Percentiles rank a stretch among this genome's conserved stretches.
Conservation (phyloP, 2,888 invertebrate genomes). For the Crepidodera aurea region DNA sequence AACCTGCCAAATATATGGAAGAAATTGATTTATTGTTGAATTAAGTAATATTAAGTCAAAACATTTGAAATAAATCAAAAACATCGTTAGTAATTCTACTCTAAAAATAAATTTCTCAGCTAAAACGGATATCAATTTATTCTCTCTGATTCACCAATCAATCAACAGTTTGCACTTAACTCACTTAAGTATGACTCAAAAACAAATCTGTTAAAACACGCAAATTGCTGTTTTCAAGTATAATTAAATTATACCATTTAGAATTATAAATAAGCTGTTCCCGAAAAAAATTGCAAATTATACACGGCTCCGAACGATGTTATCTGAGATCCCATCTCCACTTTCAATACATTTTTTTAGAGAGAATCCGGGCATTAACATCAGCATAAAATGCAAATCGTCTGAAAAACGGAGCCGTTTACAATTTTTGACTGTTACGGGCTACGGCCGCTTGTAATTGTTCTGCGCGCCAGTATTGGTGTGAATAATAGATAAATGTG, state of each 20-base stretch:
- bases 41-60: too few relatives aligned
- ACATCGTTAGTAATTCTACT: too few relatives aligned
- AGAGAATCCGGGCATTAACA: conserved; percentile 8
- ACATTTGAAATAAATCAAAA: too few relatives aligned
- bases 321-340: conserved; percentile 20
- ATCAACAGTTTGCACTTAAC: too few relatives aligned
- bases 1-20: too few relatives aligned
- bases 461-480: not conserved
- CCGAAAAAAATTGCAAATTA: conserved; percentile 21
- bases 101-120: too few relatives aligned
- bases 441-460: not conserved
- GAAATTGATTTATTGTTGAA: too few relatives aligned
- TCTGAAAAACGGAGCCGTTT: not conserved
- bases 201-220: conserved; percentile 1
- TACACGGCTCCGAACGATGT: conserved; percentile 2
- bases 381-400: conserved; percentile 22
- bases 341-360: conserved; percentile 11
- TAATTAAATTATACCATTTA: conserved; percentile 25
- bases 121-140: too few relatives aligned
- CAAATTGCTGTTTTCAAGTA: conserved; percentile 18
- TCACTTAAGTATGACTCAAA: not conserved
- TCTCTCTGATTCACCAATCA: too few relatives aligned
- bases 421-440: not conserved
- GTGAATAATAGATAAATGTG: not conserved
- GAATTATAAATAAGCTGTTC: conserved; percentile 14